Percentiles rank a stretch among this genome's conserved stretches.
Evolutionary conservation across 2,797 vertebrate genomes (phyloP).

Genomic region (Myiotriccus ornatus): DNA sequence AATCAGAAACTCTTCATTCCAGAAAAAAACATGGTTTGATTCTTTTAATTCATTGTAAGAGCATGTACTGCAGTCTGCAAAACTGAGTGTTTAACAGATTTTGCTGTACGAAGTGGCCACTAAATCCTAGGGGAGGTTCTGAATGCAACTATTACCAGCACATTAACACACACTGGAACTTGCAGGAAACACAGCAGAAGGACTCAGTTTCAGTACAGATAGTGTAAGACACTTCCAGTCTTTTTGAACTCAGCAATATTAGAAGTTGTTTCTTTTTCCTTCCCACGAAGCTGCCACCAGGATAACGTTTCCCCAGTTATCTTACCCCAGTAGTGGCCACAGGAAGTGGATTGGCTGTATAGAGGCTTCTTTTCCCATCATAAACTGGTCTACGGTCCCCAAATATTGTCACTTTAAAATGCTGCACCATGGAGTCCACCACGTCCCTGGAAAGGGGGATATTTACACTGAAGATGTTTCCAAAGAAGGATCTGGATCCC

Average conservation of each 20-base stretch:
- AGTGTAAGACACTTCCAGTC: not conserved
- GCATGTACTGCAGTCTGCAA: not conserved
- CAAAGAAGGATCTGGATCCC: not conserved
- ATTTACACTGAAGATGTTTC: not conserved
- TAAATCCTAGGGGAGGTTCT: not conserved
- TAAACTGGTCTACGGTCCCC: conserved; percentile 95
- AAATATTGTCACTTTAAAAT: conserved; percentile 99
- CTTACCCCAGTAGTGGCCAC: conserved; percentile 92
- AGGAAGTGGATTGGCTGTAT: conserved; percentile 93
- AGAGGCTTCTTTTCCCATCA: conserved; percentile 96
- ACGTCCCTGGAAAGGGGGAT: conserved; percentile 85
- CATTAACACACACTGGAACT: not conserved
- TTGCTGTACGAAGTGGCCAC: not conserved
- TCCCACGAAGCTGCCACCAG: not conserved
- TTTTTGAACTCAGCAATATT: not conserved
- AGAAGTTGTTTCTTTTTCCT: not conserved
- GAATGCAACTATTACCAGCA: not conserved
- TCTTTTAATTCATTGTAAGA: not conserved
- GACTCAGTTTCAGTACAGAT: not conserved
- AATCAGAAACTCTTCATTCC: not conserved
- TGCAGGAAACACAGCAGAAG: not conserved
- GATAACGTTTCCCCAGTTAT: not conserved
- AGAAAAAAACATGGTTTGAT: not conserved
- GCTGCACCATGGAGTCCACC: conserved; percentile 98
- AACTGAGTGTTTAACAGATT: not conserved